Evolutionary conservation across 2,797 vertebrate species (phyloP).

Genomic region (Leptoclinus maculatus): DNA sequence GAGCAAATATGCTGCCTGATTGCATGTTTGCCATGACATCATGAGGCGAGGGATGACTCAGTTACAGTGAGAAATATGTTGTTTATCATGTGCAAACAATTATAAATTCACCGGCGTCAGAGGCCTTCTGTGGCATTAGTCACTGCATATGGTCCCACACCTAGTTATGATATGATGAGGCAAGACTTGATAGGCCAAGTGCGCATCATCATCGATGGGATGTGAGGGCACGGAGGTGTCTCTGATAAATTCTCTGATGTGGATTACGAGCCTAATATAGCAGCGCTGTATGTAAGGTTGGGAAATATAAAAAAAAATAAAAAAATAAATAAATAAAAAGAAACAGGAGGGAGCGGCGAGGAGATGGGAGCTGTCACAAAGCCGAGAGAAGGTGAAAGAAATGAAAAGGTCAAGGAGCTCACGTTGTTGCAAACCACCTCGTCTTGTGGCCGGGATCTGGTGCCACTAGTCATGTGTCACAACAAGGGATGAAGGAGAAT

Average conservation of each 20-base stretch:
- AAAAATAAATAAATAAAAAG: background rate
- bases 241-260: constrained; percentile 48
- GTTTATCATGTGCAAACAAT: constrained; percentile 77
- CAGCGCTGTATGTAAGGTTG: background rate
- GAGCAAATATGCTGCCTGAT: constrained; percentile 56
- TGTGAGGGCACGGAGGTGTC: constrained; percentile 32
- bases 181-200: constrained; percentile 61
- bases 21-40: constrained; percentile 65
- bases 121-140: constrained; percentile 74
- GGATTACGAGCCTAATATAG: constrained; percentile 2
- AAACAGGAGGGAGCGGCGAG: background rate
- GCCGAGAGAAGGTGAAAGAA: constrained; percentile 6
- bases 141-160: constrained; percentile 72
- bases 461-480: constrained; percentile 73
- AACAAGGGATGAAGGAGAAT: constrained; percentile 48
- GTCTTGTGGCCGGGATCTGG: constrained; percentile 36
- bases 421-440: constrained; percentile 54
- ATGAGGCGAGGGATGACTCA: constrained; percentile 73
- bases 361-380: background rate
- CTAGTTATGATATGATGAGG: constrained; percentile 64
- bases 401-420: constrained; percentile 58
- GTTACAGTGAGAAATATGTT: constrained; percentile 68
- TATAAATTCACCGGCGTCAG: constrained; percentile 76
- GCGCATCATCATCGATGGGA: constrained; percentile 66
- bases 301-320: background rate